Evolutionary conservation across 2,797 vertebrate species (phyloP).

Genomic region (Novumbra hubbsi): DNA sequence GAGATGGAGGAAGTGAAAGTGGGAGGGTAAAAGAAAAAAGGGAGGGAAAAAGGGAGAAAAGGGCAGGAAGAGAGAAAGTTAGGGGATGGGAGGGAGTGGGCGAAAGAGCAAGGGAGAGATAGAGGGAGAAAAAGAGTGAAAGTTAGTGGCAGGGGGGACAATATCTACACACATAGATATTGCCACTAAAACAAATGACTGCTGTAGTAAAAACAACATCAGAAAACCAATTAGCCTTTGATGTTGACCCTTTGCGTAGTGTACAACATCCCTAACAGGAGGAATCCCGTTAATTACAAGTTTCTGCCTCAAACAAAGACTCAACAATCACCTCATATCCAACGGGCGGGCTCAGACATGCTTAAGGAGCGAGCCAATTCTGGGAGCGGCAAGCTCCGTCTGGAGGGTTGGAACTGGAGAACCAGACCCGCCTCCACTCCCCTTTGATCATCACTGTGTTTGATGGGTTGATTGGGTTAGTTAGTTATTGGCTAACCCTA

Average conservation of each 20-base stretch:
- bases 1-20: not conserved
- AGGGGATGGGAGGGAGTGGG: conserved; percentile 9
- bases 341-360: conserved; percentile 41
- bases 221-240: conserved; percentile 13
- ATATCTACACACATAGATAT: not conserved
- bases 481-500: no score
- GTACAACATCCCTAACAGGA: not conserved
- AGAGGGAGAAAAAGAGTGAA: conserved; percentile 15
- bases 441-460: conserved; percentile 21
- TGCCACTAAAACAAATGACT: not conserved
- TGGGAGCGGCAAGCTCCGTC: conserved; percentile 38
- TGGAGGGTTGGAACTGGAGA: conserved; percentile 33
- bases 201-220: conserved; percentile 18
- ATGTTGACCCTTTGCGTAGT: no score
- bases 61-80: not conserved
- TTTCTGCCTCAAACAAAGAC: not conserved
- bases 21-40: conserved; percentile 1
- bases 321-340: conserved; percentile 9
- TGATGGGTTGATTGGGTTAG: conserved; percentile 48
- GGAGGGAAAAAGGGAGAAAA: no score
- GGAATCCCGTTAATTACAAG: no score
- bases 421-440: conserved; percentile 20
- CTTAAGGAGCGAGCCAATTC: conserved; percentile 45
- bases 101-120: not conserved
- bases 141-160: not conserved